Percentiles rank a stretch among this genome's conserved stretches.
Conservation (phyloP, 2,888 invertebrate genomes). For the Plusia festucae region DNA sequence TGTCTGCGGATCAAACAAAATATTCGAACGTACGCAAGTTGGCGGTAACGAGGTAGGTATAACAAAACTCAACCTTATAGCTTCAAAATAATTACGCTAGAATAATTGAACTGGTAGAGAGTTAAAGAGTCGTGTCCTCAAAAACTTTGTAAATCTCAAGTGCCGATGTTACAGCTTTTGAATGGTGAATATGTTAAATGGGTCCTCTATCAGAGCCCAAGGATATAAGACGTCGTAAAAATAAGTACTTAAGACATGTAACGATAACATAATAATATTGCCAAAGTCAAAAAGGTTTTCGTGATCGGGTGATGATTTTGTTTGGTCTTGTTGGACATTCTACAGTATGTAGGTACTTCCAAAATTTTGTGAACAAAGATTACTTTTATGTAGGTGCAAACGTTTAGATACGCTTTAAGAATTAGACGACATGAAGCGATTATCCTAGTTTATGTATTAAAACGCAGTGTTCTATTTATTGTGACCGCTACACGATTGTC, state of each 20-base stretch:
- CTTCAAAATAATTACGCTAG: neutral
- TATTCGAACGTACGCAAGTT: neutral
- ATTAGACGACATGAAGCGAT: neutral
- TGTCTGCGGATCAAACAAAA: too few species aligned
- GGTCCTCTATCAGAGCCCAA: neutral
- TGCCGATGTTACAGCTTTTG: neutral
- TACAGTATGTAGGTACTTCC: neutral
- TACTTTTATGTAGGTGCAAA: neutral
- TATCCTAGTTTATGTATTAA: constrained; percentile 22
- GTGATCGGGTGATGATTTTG: neutral
- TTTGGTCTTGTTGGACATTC: too few species aligned
- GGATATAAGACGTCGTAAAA: neutral
- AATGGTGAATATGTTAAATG: neutral
- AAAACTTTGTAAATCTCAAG: neutral
- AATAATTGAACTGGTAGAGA: neutral
- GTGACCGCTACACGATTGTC: constrained; percentile 71
- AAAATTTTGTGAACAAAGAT: neutral
- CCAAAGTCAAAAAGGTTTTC: neutral
- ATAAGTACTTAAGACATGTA: neutral
- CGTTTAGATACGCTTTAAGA: neutral
- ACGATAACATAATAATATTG: neutral
- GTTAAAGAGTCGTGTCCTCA: neutral
- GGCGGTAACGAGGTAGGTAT: neutral
- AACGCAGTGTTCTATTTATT: constrained; percentile 49
- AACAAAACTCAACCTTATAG: neutral